phyloP scores from a whole-genome alignment of 1,140 invertebrate species.

The Micrasema minimum region DNA sequence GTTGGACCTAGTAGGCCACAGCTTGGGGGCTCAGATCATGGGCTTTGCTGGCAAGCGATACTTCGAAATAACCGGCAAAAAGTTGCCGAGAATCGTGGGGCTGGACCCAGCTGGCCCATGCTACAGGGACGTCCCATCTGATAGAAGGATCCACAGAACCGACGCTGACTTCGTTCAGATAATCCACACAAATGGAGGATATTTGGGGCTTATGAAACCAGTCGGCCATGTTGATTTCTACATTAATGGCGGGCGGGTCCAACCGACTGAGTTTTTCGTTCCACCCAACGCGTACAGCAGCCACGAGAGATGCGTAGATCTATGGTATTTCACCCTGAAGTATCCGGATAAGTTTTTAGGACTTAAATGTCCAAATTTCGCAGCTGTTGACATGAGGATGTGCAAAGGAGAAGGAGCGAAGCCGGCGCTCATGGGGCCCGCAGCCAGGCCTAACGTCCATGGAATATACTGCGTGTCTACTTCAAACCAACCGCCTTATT shows the following conservation, averaged over 20 bases:
- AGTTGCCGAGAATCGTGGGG: slow-evolving; percentile 27
- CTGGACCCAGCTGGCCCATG: slow-evolving; percentile 48
- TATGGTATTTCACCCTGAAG: neutral
- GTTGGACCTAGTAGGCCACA: slow-evolving; percentile 38
- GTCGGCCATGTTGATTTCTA: slow-evolving; percentile 39
- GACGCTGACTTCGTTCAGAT: slow-evolving; percentile 57
- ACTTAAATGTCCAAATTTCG: neutral
- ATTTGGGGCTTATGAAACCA: slow-evolving; percentile 12
- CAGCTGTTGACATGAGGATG: neutral
- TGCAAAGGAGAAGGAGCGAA: neutral
- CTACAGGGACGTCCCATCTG: slow-evolving; percentile 25
- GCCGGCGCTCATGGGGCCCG: neutral
- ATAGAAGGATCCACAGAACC: slow-evolving; percentile 52
- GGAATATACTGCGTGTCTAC: neutral
- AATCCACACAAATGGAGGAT: slow-evolving; percentile 34
- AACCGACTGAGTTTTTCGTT: slow-evolving; percentile 4
- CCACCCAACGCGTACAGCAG: neutral
- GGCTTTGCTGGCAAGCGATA: slow-evolving; percentile 40
- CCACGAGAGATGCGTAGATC: slow-evolving; percentile 16
- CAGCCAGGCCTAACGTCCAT: neutral
- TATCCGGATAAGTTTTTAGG: slow-evolving; percentile 9
- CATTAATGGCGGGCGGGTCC: slow-evolving; percentile 31
- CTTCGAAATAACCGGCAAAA: slow-evolving; percentile 20
- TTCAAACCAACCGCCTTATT: neutral
- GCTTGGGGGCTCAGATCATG: slow-evolving; percentile 39